Base-by-base conservation (phyloP, 2,113 vertebrate species). In the Scomber colias region DNA sequence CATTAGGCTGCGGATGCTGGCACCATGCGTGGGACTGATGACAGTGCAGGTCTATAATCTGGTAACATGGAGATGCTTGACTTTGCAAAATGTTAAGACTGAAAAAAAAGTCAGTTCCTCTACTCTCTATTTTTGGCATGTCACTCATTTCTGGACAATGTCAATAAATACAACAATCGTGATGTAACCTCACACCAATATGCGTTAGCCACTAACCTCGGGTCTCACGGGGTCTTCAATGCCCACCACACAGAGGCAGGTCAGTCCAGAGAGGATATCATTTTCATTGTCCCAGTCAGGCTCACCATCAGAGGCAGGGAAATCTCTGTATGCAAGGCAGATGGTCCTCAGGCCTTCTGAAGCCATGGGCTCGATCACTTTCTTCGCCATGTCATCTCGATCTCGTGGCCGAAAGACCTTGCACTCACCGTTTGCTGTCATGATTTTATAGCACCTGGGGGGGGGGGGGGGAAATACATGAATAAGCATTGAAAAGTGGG, bases 291-390 rank as follows among this genome's bases (percentile, higher is more conserved):
- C 97, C 98, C 98, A 99, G 75, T 99, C 97, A 0, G 97, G 97
- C 88, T 99, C 97, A 13, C 96, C 96, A 63, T 99, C 97, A 10
- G 96, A 95, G 57, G 89, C 94, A 76, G 97, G 95, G 81, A 99
- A 99, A 90, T 99, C 97, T 91, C 98, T 94, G 93, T 97, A 99
- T 8, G 96, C 98, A 71, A 99, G 90, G 91, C 98, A 99, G 93
- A 99, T 99, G 81, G 98, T 99, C 89, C 98, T 95, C 84, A 99
- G 93, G 83, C 98, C 98, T 92, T 99, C 98, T 1, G 98, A 99
- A 67, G 98, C 98, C 98, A 99, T 99, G 31, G 97, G 97, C 89
- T 99, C 98, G 57, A 99, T 99, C 88, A 99, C 98, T 44, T 96
- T 97, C 93, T 97, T 98, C 70, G 96, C 95, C 80, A 99, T 96